phyloP scores from a whole-genome alignment of 2,113 vertebrate genomes.

The Melospiza melodia region DNA sequence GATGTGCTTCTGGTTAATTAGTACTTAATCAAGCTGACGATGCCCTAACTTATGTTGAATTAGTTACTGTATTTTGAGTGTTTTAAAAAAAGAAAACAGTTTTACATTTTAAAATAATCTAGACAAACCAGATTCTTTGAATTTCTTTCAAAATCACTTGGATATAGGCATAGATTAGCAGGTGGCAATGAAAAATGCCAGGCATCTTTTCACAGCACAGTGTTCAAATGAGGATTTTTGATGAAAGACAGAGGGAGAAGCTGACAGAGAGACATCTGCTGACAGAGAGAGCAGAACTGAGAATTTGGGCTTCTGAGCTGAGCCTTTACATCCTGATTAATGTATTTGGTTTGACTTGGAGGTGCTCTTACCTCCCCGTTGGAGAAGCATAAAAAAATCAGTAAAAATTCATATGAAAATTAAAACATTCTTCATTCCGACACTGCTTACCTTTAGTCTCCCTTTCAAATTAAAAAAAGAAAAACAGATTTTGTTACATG shows the following conservation, averaged over 20 bases:
- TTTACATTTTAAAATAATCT: neutral
- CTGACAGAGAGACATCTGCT: slow-evolving; percentile 49
- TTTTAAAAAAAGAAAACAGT: neutral
- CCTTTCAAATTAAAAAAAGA: neutral
- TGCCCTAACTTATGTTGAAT: neutral
- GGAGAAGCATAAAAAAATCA: neutral
- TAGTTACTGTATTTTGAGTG: neutral
- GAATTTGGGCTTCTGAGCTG: neutral
- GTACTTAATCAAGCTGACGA: neutral
- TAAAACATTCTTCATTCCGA: neutral
- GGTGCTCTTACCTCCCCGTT: neutral
- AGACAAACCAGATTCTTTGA: neutral
- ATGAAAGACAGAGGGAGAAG: neutral
- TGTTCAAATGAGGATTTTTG: neutral
- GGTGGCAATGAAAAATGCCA: neutral
- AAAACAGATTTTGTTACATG: accelerated
- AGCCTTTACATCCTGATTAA: neutral
- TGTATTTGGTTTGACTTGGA: neutral
- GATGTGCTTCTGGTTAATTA: neutral
- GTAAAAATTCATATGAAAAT: neutral
- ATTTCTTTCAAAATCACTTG: neutral
- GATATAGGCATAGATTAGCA: neutral
- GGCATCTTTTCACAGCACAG: neutral
- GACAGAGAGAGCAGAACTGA: neutral
- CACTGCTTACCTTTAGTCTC: neutral